phyloP scores from a whole-genome alignment of 2,797 vertebrate species.

The Meriones psammophilus region DNA sequence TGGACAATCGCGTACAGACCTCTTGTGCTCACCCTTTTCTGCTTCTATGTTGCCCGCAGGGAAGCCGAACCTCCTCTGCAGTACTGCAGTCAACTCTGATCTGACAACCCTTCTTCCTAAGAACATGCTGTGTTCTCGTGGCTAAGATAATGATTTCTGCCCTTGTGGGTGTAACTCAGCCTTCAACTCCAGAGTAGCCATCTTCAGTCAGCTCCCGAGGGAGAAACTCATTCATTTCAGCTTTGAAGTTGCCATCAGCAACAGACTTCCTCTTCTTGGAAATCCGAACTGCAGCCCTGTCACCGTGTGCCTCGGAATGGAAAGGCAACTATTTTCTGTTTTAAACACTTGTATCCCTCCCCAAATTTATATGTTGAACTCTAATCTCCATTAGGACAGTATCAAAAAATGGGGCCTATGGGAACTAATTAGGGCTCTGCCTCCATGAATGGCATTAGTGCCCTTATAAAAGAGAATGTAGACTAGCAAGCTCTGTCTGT shows the following conservation, averaged over 20 bases:
- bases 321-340: background rate
- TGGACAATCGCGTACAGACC: background rate
- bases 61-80: background rate
- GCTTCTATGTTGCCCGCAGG: background rate
- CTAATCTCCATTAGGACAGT: background rate
- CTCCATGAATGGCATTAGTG: background rate
- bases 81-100: background rate
- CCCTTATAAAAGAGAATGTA: background rate
- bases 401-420: background rate
- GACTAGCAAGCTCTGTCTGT: background rate
- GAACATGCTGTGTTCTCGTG: background rate
- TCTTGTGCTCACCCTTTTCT: background rate
- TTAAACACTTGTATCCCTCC: background rate
- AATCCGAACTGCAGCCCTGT: background rate
- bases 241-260: background rate
- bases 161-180: background rate
- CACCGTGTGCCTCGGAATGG: background rate
- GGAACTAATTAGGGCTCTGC: background rate
- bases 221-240: background rate
- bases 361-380: background rate
- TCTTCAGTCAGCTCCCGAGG: background rate
- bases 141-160: background rate
- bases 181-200: background rate
- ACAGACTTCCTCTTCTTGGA: background rate
- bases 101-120: background rate